These are phyloP conservation scores for Xiphophorus couchianus DNA, from an alignment of 2,113 vertebrate species.

Conservation along the genomic window DNA sequence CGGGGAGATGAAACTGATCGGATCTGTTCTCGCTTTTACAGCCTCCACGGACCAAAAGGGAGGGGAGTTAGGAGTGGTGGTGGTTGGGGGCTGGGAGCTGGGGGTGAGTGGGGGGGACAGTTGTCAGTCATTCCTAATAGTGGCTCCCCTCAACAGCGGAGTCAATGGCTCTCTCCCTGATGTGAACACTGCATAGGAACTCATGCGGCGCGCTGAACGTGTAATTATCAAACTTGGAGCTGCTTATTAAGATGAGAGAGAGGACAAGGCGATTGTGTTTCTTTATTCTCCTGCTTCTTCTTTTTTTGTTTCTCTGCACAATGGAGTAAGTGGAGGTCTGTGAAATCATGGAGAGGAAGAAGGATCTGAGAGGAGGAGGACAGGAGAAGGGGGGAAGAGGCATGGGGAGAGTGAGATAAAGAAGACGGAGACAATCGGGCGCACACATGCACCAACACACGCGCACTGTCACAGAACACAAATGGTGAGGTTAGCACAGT, in stretches of 20 bases:
- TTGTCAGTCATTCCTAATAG: conserved; percentile 72
- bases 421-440: conserved; percentile 55
- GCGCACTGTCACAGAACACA: conserved; percentile 28
- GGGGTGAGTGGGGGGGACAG: conserved; percentile 49
- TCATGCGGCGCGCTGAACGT: conserved; percentile 73
- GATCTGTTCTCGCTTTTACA: conserved; percentile 75
- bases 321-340: conserved; percentile 73
- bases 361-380: conserved; percentile 68
- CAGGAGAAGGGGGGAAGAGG: conserved; percentile 49
- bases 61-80: conserved; percentile 13
- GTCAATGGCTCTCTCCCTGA: conserved; percentile 73
- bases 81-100: conserved; percentile 23
- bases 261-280: conserved; percentile 73
- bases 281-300: conserved; percentile 28
- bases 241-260: conserved; percentile 76
- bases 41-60: conserved; percentile 45
- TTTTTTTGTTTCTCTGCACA: conserved; percentile 70
- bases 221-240: conserved; percentile 78
- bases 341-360: conserved; percentile 64
- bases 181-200: conserved; percentile 68
- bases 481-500: conserved; percentile 55
- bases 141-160: conserved; percentile 67
- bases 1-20: conserved; percentile 65
- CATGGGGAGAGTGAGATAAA: conserved; percentile 54
- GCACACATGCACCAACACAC: conserved; percentile 9